A percentile compares a stretch with the other conserved stretches of the same genome.
These are phyloP conservation scores for Otocyon megalotis DNA, from an alignment of 2,113 vertebrate species.

Conservation along the genomic window DNA sequence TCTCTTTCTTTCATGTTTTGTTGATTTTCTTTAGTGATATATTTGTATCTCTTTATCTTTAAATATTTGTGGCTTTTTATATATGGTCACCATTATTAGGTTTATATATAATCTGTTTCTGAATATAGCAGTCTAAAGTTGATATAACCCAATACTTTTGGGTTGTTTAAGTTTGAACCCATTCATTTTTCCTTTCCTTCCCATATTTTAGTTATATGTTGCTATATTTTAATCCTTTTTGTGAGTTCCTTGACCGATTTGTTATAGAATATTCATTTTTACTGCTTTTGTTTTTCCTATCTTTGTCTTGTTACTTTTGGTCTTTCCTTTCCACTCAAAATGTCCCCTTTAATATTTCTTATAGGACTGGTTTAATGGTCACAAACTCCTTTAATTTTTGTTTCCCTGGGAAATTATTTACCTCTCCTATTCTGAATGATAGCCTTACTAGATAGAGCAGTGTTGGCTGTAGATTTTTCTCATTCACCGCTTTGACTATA, in stretches of 20 bases:
- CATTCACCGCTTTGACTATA: neutral
- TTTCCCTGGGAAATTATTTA: too few species aligned
- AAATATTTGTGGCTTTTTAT: neutral
- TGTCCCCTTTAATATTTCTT: too few species aligned
- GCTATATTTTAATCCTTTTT: neutral
- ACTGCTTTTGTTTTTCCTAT: neutral
- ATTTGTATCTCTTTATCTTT: neutral
- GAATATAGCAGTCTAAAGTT: neutral
- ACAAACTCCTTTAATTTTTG: too few species aligned
- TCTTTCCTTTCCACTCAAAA: neutral
- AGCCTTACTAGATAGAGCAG: neutral
- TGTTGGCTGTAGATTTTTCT: neutral
- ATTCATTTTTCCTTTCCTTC: neutral
- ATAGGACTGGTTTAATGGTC: too few species aligned
- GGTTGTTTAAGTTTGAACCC: neutral
- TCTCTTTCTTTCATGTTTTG: neutral
- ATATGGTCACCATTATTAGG: neutral
- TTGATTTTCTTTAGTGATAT: too few species aligned
- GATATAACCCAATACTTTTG: too few species aligned
- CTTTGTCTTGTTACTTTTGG: neutral
- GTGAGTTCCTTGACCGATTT: neutral
- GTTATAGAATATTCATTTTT: neutral
- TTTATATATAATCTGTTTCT: neutral
- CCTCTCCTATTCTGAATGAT: too few species aligned
- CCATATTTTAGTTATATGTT: neutral